Evolutionary conservation across 1,140 invertebrate genomes (phyloP).

Genomic region (Steinernema feltiae): DNA sequence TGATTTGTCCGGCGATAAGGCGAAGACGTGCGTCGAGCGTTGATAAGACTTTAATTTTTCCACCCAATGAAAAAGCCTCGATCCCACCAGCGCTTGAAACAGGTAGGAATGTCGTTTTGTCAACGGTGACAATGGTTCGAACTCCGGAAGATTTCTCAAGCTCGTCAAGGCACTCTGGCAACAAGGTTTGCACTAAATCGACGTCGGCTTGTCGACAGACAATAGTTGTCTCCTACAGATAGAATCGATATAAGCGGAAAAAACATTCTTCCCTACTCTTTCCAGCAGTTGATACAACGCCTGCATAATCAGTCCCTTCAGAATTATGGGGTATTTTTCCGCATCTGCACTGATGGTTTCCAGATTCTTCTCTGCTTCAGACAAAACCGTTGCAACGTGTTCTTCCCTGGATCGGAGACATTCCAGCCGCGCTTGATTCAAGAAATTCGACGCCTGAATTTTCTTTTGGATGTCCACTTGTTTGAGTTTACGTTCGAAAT

Average conservation of each 20-base stretch:
- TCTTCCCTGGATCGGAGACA: background rate
- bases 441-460: background rate
- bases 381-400: background rate
- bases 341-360: background rate
- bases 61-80: background rate
- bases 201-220: background rate
- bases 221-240: background rate
- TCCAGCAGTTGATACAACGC: background rate
- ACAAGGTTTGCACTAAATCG: background rate
- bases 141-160: background rate
- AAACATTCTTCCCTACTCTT: background rate
- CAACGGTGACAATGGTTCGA: background rate
- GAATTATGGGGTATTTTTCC: background rate
- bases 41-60: background rate
- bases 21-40: background rate
- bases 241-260: background rate
- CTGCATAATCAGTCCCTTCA: background rate
- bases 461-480: conserved; percentile 11
- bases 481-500: background rate
- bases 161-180: background rate
- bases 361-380: background rate
- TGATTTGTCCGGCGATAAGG: background rate
- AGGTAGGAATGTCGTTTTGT: background rate
- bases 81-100: background rate
- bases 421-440: background rate